Conservation (phyloP, 1,140 invertebrate species). For the Zaprionus gabonicus region DNA sequence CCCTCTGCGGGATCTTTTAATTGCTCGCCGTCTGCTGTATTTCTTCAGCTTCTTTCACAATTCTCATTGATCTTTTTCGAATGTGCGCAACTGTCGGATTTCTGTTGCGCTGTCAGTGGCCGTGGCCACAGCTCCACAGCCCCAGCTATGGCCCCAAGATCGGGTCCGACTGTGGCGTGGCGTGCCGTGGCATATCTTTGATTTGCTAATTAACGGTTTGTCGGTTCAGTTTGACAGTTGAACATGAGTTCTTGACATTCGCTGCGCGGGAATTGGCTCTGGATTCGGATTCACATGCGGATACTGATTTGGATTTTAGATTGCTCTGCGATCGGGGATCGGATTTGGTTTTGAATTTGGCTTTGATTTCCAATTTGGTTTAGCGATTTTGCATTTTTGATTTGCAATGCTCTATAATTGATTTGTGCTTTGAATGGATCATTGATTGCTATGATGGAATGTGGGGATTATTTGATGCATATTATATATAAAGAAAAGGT, state of each 20-base stretch:
- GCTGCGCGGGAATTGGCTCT: slow-evolving; percentile 43
- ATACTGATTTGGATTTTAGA: neutral
- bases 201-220: slow-evolving; percentile 83
- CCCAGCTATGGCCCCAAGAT: neutral
- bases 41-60: slow-evolving; percentile 80
- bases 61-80: slow-evolving; percentile 83
- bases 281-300: slow-evolving; percentile 7
- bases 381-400: neutral
- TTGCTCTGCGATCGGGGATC: neutral
- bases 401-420: neutral
- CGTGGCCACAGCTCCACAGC: slow-evolving; percentile 24
- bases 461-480: no score
- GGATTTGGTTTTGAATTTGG: neutral
- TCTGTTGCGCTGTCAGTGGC: slow-evolving; percentile 71
- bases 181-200: slow-evolving; percentile 77
- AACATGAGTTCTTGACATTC: slow-evolving; percentile 81
- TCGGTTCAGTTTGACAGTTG: slow-evolving; percentile 80
- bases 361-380: slow-evolving; percentile 3
- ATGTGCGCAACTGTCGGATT: slow-evolving; percentile 81
- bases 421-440: neutral
- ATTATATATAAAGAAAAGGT: no score
- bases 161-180: slow-evolving; percentile 51
- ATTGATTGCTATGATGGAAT: no score
- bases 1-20: slow-evolving; percentile 56
- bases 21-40: slow-evolving; percentile 76